phyloP scores from a whole-genome alignment of 2,888 invertebrate genomes.

The Macaria liturata region DNA sequence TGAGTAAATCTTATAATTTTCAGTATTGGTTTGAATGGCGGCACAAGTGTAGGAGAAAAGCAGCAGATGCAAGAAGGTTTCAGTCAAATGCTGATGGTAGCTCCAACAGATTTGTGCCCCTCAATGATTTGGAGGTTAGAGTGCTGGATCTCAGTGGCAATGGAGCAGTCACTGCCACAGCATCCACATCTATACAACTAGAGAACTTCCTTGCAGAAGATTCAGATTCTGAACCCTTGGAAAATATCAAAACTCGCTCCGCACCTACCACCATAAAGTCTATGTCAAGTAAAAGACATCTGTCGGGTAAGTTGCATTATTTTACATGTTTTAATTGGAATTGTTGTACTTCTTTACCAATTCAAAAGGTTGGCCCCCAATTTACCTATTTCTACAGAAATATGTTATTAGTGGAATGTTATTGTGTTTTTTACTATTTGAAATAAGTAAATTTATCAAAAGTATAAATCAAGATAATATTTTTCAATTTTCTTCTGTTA shows the following conservation, averaged over 20 bases:
- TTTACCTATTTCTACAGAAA: too few relatives aligned
- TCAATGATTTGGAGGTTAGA: slow-evolving; percentile 70
- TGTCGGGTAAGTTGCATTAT: slow-evolving; percentile 10
- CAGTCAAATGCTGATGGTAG: slow-evolving; percentile 48
- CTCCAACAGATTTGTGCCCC: slow-evolving; percentile 56
- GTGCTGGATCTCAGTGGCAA: slow-evolving; percentile 62
- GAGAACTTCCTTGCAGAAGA: slow-evolving; percentile 57
- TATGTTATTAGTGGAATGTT: too few relatives aligned
- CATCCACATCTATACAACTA: slow-evolving; percentile 48
- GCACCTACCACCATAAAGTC: slow-evolving; percentile 34
- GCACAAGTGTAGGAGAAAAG: slow-evolving; percentile 71
- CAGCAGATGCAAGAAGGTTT: slow-evolving; percentile 56
- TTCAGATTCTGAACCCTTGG: slow-evolving; percentile 60
- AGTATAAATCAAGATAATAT: too few relatives aligned
- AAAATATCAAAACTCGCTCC: slow-evolving; percentile 46
- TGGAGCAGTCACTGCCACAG: slow-evolving; percentile 42
- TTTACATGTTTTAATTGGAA: too few relatives aligned
- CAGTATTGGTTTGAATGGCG: slow-evolving; percentile 78
- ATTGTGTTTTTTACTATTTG: too few relatives aligned
- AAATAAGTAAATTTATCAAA: too few relatives aligned
- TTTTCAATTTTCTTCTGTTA: too few relatives aligned
- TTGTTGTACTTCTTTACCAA: too few relatives aligned
- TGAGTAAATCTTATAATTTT: slow-evolving; percentile 18
- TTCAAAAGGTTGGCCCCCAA: too few relatives aligned
- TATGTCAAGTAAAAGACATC: slow-evolving; percentile 20